Evolutionary conservation across 2,797 vertebrate genomes (phyloP), one percentile per base, ranked within the genome.

Genomic region (Argentina silus): DNA sequence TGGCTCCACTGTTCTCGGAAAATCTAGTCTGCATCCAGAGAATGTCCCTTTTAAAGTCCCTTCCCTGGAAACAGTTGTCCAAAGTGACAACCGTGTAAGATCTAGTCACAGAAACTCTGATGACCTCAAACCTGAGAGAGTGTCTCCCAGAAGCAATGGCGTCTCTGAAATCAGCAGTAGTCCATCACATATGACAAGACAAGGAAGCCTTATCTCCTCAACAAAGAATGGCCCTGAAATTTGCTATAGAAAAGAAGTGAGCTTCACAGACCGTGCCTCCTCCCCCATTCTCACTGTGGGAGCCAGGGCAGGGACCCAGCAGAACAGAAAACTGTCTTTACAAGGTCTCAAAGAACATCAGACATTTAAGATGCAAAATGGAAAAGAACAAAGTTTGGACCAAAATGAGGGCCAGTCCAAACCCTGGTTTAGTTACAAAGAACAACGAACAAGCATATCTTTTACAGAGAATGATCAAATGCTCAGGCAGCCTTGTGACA

Each of bases 221-320:
- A 88, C 77, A 80, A 86, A 79, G 75, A 82, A 72, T 15, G 17
- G 64, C 14, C 65, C 61, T 42, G 65, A 15, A 51, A 27, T 51
- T 51, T 67, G 51, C 50, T 70, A 59, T 68, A 83, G 85, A 70
- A 88, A 83, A 68, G 86, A 75, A 43, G 77, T 87, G 2, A 78
- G 87, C 11, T 89, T 95, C 64, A 96, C 95, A 0, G 97, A 99
- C 53, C 95, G 97, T 47, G 97, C 98, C 0, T 96, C 95, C 14
- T 99, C 98, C 17, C 98, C 98, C 9, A 99, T 99, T 85, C 91
- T 96, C 63, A 96, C 95, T 0, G 87, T 98, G 80, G 95, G 86
- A 89, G 84, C 86, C 43, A 83, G 81, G 63, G 83, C 85, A 75
- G 67, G 15, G 48, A 73, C 77, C 8, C 90, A 85, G 23, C 71